Evolutionary conservation across 1,140 invertebrate genomes (phyloP).

Genomic region (Acromyrmex charruanus): DNA sequence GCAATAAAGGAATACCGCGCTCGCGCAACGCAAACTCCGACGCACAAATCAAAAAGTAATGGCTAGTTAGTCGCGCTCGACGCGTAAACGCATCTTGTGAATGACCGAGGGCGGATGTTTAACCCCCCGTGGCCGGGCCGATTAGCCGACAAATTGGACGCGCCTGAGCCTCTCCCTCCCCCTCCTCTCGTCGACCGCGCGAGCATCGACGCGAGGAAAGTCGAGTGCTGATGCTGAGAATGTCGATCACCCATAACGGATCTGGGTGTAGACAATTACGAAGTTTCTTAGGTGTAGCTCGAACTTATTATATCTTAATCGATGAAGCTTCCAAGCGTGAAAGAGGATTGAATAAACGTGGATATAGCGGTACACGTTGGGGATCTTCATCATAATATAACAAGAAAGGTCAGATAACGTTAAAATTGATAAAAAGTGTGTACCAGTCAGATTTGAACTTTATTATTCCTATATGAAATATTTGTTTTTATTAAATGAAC

Average conservation of each 20-base stretch:
- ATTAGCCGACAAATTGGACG: constrained; percentile 76
- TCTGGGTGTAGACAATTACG: constrained; percentile 30
- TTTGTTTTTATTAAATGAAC: not conserved
- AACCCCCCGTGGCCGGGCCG: constrained; percentile 63
- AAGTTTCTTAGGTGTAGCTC: constrained; percentile 37
- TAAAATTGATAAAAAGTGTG: not conserved
- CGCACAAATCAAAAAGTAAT: constrained; percentile 81
- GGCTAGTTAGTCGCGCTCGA: constrained; percentile 73
- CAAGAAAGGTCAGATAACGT: not conserved
- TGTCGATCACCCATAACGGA: constrained; percentile 53
- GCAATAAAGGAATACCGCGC: constrained; percentile 63
- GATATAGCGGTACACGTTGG: not conserved
- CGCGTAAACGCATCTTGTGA: constrained; percentile 68
- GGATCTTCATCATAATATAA: not conserved
- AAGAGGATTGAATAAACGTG: not conserved
- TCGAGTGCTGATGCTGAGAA: constrained; percentile 47
- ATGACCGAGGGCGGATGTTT: constrained; percentile 70
- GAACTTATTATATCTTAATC: constrained; percentile 50
- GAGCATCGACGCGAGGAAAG: constrained; percentile 27
- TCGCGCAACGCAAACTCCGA: constrained; percentile 48
- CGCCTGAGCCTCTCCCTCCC: constrained; percentile 14
- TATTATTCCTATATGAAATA: not conserved
- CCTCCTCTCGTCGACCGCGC: not conserved
- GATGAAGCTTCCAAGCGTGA: not conserved
- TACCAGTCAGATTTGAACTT: not conserved